Conservation (phyloP, 1,140 invertebrate species). For the Drosophila littoralis region DNA sequence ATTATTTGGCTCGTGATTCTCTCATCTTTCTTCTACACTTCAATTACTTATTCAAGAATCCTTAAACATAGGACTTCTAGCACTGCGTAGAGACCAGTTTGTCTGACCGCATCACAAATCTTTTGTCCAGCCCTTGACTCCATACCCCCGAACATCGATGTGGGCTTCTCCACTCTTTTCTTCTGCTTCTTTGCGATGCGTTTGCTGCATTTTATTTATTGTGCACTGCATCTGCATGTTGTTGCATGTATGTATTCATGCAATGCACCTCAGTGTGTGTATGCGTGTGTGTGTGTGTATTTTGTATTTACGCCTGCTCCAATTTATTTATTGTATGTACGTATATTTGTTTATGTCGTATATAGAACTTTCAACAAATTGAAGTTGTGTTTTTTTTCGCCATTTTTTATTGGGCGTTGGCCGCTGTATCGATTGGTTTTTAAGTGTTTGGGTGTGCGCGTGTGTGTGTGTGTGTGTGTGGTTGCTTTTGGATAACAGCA, state of each 20-base stretch:
- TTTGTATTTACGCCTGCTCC: slow-evolving; percentile 80
- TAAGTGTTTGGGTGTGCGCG: slow-evolving; percentile 43
- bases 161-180: slow-evolving; percentile 41
- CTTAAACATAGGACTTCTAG: not conserved
- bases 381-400: slow-evolving; percentile 62
- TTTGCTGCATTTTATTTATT: slow-evolving; percentile 57
- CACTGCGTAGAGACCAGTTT: not conserved
- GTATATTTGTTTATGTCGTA: slow-evolving; percentile 80
- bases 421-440: slow-evolving; percentile 77
- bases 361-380: slow-evolving; percentile 81
- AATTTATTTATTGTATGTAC: slow-evolving; percentile 83
- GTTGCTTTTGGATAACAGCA: slow-evolving; percentile 22
- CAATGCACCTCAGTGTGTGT: slow-evolving; percentile 55
- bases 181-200: slow-evolving; percentile 67
- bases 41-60: not conserved
- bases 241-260: slow-evolving; percentile 55
- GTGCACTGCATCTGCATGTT: slow-evolving; percentile 51
- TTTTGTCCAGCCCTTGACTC: slow-evolving; percentile 36
- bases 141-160: slow-evolving; percentile 9
- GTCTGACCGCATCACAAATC: slow-evolving; percentile 22
- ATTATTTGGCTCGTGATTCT: too few species aligned
- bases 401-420: slow-evolving; percentile 80
- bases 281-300: slow-evolving; percentile 39
- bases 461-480: slow-evolving; percentile 40
- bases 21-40: too few species aligned